phyloP scores from a whole-genome alignment of 2,797 vertebrate genomes.

The Scolopax bukidnonensis region DNA sequence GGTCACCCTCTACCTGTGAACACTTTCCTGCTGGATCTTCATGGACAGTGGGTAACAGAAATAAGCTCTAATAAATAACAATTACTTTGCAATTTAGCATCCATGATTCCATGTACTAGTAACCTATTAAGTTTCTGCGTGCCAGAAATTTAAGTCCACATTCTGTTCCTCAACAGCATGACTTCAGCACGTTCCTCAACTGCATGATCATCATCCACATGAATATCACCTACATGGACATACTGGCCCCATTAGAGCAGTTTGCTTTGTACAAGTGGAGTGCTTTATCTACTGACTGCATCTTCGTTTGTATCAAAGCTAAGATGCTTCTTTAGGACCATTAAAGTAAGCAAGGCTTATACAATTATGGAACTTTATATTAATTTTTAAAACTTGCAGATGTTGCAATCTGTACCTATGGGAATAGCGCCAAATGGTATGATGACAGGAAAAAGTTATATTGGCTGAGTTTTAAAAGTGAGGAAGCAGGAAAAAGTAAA shows the following conservation, averaged over 20 bases:
- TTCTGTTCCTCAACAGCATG: neutral
- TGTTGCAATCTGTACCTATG: constrained; percentile 15
- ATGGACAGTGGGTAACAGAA: neutral
- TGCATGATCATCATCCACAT: neutral
- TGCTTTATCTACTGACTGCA: neutral
- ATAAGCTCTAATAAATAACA: neutral
- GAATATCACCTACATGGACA: neutral
- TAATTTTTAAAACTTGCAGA: constrained; percentile 59
- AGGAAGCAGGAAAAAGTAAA: constrained; percentile 1
- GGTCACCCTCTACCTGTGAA: neutral
- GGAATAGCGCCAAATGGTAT: neutral
- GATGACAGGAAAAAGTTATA: neutral
- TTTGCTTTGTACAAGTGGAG: neutral
- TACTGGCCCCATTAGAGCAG: neutral
- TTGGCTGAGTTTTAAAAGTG: neutral
- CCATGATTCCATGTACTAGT: neutral
- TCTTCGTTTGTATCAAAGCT: neutral
- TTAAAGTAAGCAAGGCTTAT: neutral
- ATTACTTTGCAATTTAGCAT: neutral
- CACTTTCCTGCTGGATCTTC: neutral
- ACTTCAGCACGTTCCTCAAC: neutral
- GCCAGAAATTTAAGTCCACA: neutral
- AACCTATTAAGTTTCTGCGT: neutral
- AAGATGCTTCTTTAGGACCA: neutral
- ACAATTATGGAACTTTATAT: neutral